These are phyloP conservation scores for Schizothorax lantsangensis DNA, from an alignment of 2,797 vertebrate genomes.

Conservation along the genomic window DNA sequence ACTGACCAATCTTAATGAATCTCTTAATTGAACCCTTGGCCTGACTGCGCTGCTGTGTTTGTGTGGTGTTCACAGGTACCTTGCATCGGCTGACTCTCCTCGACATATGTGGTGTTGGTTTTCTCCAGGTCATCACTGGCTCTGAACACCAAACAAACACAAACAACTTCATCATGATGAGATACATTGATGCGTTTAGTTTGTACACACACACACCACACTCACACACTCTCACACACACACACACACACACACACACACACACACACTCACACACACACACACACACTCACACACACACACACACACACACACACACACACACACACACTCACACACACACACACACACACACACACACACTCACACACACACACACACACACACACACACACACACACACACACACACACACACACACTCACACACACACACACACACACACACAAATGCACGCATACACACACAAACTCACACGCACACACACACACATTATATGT, in stretches of 20 bases:
- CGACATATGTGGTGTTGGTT: conserved; percentile 92
- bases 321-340: too few species aligned
- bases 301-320: too few species aligned
- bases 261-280: too few species aligned
- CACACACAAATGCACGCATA: too few species aligned
- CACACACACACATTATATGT: background rate
- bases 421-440: too few species aligned
- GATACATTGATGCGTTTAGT: background rate
- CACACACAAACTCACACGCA: too few species aligned
- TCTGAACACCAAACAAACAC: conserved; percentile 69
- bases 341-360: too few species aligned
- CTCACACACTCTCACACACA: too few species aligned
- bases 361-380: background rate
- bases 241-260: background rate
- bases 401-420: too few species aligned
- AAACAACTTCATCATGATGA: background rate
- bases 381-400: too few species aligned
- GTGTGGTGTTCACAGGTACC: conserved; percentile 74
- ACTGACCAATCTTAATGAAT: background rate
- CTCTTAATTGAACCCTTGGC: too few species aligned
- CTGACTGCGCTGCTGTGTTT: background rate
- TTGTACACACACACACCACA: background rate
- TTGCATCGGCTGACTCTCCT: conserved; percentile 89
- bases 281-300: too few species aligned
- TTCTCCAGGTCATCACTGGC: conserved; percentile 95